phyloP scores from a whole-genome alignment of 2,797 vertebrate species.

The Cirrhinus molitorella region DNA sequence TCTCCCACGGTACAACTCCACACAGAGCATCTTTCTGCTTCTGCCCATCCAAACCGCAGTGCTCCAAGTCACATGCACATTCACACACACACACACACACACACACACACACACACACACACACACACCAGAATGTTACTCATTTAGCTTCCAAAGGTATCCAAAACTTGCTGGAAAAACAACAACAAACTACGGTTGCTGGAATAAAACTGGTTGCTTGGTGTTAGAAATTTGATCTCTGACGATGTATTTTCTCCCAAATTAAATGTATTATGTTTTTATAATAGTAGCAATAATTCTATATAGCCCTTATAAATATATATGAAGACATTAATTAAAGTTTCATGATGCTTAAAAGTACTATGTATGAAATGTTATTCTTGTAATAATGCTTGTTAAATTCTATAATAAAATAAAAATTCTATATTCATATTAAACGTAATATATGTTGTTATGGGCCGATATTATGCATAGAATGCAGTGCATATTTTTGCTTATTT shows the following conservation, averaged over 20 bases:
- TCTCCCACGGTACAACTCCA: neutral
- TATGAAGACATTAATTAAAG: neutral
- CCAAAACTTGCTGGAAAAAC: neutral
- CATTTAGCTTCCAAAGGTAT: neutral
- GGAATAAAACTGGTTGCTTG: neutral
- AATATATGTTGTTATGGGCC: too few species aligned
- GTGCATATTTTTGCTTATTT: neutral
- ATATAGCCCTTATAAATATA: too few species aligned
- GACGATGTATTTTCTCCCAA: neutral
- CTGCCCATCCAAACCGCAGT: neutral
- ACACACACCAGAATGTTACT: neutral
- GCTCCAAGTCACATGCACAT: neutral
- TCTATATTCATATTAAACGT: too few species aligned
- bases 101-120: neutral
- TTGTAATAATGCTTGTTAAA: neutral
- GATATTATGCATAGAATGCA: neutral
- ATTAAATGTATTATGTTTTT: neutral
- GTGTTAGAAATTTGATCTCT: neutral
- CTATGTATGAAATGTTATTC: neutral
- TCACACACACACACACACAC: neutral
- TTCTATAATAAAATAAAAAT: too few species aligned
- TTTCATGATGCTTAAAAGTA: neutral
- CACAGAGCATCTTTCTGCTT: neutral
- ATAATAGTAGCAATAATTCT: neutral
- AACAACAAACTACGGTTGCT: neutral